Evolutionary conservation across 2,888 invertebrate genomes (phyloP), one percentile per base, ranked within the genome.

Genomic region (Scotopteryx bipunctaria): DNA sequence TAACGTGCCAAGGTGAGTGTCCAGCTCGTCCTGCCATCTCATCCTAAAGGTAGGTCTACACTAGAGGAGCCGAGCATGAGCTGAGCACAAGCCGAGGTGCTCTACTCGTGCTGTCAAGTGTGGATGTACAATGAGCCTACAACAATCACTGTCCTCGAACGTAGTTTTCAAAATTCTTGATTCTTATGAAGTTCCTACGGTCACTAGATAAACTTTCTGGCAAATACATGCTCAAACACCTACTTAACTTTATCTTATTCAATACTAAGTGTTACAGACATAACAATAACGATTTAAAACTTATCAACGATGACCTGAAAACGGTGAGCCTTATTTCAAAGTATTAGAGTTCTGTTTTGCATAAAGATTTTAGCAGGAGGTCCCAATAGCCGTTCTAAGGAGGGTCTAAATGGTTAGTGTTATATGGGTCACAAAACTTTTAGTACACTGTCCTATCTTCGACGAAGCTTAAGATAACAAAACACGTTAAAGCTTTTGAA

Each of bases 401-500:
- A 35, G 51, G 44, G 44, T 40, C 27, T 40, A 44, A 51, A 27
- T 3, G 44, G 25, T 31, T 11, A 25, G 29, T 36, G 19, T 42
- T 21, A 36, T 45, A 17, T 17, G 31, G 36, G 51, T 35, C 48
- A 44, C 17, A 21, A 44, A 44, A 43, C 27, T 43, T 40, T 47
- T 17, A 29, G 23, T 17, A 25, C 11, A 45, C 41, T 31, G 14
- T 54, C 48, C 38, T 40, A 37, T 38, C 23, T 25, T 37, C 19
- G 25, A 37, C 11, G 35, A 47, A 43, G 38, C 27, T 25, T 27
- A 11, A 32, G 41, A 53, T 53, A 47, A 32, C 31, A 25, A n/a
- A 43, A 5, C 4, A 29, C 29, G n/a, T 23, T 45, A 37, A 23
- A 42, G 38, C 50, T 33, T 50, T 36, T 45, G 1, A 8, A 33